These are phyloP conservation scores for Chorisops tibialis DNA, from an alignment of 2,888 invertebrate genomes.

Conservation along the genomic window DNA sequence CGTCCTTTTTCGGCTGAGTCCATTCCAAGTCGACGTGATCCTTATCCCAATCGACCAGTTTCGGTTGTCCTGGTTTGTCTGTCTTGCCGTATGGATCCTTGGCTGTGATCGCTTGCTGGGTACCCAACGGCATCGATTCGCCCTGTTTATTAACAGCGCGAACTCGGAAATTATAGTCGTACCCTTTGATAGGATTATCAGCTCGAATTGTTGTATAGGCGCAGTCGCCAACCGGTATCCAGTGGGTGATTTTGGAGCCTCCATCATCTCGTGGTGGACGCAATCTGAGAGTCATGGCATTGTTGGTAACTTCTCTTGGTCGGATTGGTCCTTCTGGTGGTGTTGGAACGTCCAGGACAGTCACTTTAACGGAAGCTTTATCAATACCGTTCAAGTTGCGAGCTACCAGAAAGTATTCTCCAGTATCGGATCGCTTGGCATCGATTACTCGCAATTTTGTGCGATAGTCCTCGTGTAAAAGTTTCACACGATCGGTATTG, in stretches of 20 bases:
- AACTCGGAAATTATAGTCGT: slow-evolving; percentile 92
- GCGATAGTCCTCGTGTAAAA: slow-evolving; percentile 78
- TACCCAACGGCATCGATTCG: slow-evolving; percentile 79
- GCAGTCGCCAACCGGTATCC: slow-evolving; percentile 92
- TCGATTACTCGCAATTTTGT: slow-evolving; percentile 80
- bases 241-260: slow-evolving; percentile 84
- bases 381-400: slow-evolving; percentile 86
- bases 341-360: slow-evolving; percentile 77
- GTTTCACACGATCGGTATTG: slow-evolving; percentile 75
- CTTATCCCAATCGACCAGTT: slow-evolving; percentile 91
- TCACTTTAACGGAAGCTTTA: slow-evolving; percentile 77
- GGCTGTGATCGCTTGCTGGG: slow-evolving; percentile 80
- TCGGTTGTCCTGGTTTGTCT: slow-evolving; percentile 89
- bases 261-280: slow-evolving; percentile 91
- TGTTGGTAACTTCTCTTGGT: slow-evolving; percentile 83
- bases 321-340: slow-evolving; percentile 90
- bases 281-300: slow-evolving; percentile 80
- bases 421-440: slow-evolving; percentile 81
- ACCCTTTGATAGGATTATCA: slow-evolving; percentile 87
- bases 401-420: slow-evolving; percentile 78
- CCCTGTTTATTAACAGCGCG: slow-evolving; percentile 92
- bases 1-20: slow-evolving; percentile 91
- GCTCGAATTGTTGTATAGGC: slow-evolving; percentile 74
- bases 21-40: slow-evolving; percentile 95
- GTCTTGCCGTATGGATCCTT: slow-evolving; percentile 91